phyloP scores from a whole-genome alignment of 2,113 vertebrate genomes.

The Pipra filicauda region DNA sequence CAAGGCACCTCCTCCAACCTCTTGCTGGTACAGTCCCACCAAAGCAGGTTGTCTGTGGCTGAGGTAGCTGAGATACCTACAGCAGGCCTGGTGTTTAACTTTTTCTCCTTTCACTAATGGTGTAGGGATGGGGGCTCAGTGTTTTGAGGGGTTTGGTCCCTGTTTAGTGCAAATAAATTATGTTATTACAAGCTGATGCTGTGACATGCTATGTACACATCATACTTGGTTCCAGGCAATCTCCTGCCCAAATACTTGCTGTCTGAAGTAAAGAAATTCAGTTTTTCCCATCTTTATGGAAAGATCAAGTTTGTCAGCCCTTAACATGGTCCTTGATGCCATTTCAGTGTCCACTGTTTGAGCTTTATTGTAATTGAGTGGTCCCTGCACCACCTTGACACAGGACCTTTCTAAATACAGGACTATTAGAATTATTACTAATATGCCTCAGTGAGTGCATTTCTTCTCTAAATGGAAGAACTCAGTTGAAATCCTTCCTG shows the following conservation, averaged over 20 bases:
- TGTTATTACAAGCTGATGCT: not conserved
- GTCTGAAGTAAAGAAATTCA: not conserved
- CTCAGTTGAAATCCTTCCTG: not conserved
- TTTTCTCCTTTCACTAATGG: not conserved
- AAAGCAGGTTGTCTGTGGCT: rapidly evolving
- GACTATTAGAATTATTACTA: not conserved
- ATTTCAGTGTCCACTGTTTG: not conserved
- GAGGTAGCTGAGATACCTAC: not conserved
- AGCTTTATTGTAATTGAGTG: not conserved
- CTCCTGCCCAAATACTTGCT: not conserved
- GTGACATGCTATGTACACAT: rapidly evolving
- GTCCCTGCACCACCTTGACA: not conserved
- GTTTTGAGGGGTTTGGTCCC: not conserved
- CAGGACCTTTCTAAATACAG: not conserved
- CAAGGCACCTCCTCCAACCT: not conserved
- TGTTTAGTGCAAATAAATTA: not conserved
- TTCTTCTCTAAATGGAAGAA: slow-evolving; percentile 27
- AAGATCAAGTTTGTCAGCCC: not conserved
- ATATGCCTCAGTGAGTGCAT: not conserved
- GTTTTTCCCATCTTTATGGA: not conserved
- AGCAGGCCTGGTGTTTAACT: not conserved
- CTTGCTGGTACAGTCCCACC: not conserved
- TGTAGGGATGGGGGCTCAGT: not conserved
- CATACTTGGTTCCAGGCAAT: not conserved
- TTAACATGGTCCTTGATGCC: not conserved